Conservation (phyloP, 2,113 vertebrate species). For the Seriola quinqueradiata region DNA sequence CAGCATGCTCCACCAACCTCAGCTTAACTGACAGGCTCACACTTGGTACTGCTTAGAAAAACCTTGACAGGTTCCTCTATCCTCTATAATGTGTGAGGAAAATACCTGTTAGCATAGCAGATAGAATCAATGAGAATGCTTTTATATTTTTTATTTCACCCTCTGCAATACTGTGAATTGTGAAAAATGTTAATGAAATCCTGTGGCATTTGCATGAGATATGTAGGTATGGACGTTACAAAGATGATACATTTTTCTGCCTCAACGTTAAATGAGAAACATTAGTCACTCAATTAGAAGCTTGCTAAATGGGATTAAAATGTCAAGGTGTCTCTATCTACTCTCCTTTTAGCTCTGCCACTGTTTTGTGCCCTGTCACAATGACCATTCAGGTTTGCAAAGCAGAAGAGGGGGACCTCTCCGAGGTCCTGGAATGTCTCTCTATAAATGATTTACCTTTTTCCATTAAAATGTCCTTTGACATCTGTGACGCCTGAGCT, state of each 20-base stretch:
- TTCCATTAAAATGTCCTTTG: constrained; percentile 83
- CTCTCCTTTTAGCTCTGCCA: constrained; percentile 15
- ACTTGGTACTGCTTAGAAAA: constrained; percentile 27
- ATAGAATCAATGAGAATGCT: constrained; percentile 11
- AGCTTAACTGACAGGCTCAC: constrained; percentile 48
- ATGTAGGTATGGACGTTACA: not conserved
- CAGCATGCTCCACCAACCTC: constrained; percentile 40
- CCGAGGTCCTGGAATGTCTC: constrained; percentile 45
- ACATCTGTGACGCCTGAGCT: constrained; percentile 83
- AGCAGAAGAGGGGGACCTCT: constrained; percentile 15
- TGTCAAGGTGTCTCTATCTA: constrained; percentile 42
- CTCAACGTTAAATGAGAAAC: constrained; percentile 17
- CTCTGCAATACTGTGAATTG: not conserved
- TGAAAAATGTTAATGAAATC: constrained; percentile 7
- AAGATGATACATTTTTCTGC: constrained; percentile 19
- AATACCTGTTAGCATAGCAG: constrained; percentile 14
- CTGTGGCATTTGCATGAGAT: constrained; percentile 9
- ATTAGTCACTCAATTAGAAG: constrained; percentile 36
- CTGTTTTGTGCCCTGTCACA: constrained; percentile 47
- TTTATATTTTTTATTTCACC: constrained; percentile 9
- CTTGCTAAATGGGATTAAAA: constrained; percentile 43
- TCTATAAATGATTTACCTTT: constrained; percentile 79
- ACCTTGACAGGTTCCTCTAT: constrained; percentile 15
- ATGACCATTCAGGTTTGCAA: constrained; percentile 31
- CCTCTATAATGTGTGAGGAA: not conserved